Base-by-base conservation (phyloP, 2,888 invertebrate genomes). In the Lepidonotus clava region DNA sequence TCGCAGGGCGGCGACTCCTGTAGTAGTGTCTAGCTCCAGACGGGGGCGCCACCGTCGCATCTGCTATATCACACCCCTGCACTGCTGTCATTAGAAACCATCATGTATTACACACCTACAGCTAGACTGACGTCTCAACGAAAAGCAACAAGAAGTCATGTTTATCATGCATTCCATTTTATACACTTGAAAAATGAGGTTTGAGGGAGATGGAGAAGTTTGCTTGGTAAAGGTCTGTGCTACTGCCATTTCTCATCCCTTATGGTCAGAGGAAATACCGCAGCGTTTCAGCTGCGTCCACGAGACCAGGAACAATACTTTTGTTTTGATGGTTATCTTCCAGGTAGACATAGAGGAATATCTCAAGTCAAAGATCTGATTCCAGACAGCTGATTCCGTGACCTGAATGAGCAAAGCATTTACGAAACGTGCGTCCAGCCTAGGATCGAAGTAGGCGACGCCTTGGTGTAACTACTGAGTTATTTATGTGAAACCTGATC, bases 101-200 rank as follows among this genome's bases (percentile, higher is more conserved):
- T 0, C 71, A 38, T 71, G 38, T 71, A 36, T 11, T 61, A 4
- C 38, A 71, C 71, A 38, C 32, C 1, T 36, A 34, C 71, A 21
- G 38, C 32, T n/a, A 38, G 38, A 71, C 71, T 38, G 36, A 38
- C 71, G 36, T 71, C 71, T 71, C 38, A 34, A 28, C 11, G 61
- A 61, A 61, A 32, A 66, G 4, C 1, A 24, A 66, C 66, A 5
- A 46, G 32, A 71, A 38, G 38, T 71, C 71, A 71, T 71, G 38
- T n/a, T 71, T 36, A 71, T 71, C 71, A 71, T 71, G 71, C 71
- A 71, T 71, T 71, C 71, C 71, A 71, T 71, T 71, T 38, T 71
- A n/a, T 71, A 71, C 71, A 71, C 71, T 71, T 71, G 71, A 71
- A 71, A 71, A 38, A 66, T n/a, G 24, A 61, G 61, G 11, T 11